Evolutionary conservation across 2,888 invertebrate genomes (phyloP), one percentile per base, ranked within the genome.

Genomic region (Synanthedon andrenaeformis): DNA sequence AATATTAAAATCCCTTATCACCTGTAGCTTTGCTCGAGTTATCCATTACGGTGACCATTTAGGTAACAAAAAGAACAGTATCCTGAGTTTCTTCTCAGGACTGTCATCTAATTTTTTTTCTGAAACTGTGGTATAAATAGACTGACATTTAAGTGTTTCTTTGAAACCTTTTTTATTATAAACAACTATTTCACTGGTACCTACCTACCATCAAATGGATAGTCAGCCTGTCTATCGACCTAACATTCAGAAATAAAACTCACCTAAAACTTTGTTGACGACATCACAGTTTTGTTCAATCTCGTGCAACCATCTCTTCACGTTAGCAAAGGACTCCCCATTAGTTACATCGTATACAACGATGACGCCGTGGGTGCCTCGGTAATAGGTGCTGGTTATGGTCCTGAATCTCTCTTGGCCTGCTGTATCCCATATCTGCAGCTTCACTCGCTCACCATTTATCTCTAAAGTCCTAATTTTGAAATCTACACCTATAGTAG

Each of bases 211-310:
- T 28, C 28, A 28, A 23, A 4, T 23, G 19, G 1, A 28, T 8
- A 8, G 8, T 28, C 28, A 28, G 8, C 1, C 3, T 35, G 6
- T 8, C 10, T 10, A 3, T 23, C 1, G 5, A 23, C 5, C 4
- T 5, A 5, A 23, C 5, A 5, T 23, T 23, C 5, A 23, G 1
- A 35, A 35, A 8, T 45, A 0, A 49, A 19, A 75, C 89, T 89
- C 80, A 96, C 96, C 96, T 90, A 99, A 91, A 80, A 99, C 96
- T 91, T 96, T 95, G 89, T 97, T 97, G 64, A 98, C 98, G 70
- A 97, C 96, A 90, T 99, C 99, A 92, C 99, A 99, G 89, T 99
- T 99, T 79, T 98, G 96, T 78, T 99, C 98, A 63, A 99, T 99
- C 89, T 99, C 99, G 78, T 98, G 97, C 54, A 99, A 89, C 99